Evolutionary conservation across 2,113 vertebrate species (phyloP), one percentile per base, ranked within the genome.

Genomic region (Colistium nudipinnis): DNA sequence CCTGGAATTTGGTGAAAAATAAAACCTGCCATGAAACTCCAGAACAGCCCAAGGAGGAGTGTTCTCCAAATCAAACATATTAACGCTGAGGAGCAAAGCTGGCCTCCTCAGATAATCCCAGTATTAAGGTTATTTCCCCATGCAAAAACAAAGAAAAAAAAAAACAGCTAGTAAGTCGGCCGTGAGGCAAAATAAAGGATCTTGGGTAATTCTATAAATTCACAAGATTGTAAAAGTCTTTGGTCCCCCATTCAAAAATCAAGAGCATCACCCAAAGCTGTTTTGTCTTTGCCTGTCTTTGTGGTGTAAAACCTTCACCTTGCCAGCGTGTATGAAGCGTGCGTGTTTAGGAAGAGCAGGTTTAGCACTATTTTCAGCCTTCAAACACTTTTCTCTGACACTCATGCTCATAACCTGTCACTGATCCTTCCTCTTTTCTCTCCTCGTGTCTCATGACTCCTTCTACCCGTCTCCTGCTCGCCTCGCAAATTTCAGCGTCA

Each of bases 381-480:
- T 85, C 74, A 75, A 83, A 87, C 86, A 59, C 65, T 65, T 82
- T 61, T 60, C 27, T 35, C 74, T 67, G 66, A 87, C 81, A 79
- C 72, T 77, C 75, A 27, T 33, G 48, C 80, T 86, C 76, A 79
- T 66, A 71, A 69, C 64, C 68, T 79, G 81, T 81, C 86, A 81
- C 44, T 43, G 56, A 55, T 27, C 70, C 74, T 72, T 60, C 64
- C 55, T 80, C 78, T 66, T 61, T 73, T 70, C 69, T 51, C 47
- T 9, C 48, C n/a, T n/a, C n/a, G n/a, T n/a, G n/a, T n/a, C n/a
- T n/a, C n/a, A n/a, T n/a, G n/a, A n/a, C 43, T 12, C 38, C 0
- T 2, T 70, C 53, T 74, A n/a, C 57, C 49, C 59, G 30, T 54
- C 66, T 66, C 51, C 55, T 78, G 48, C 64, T 66, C 44, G 53